These are phyloP conservation scores for Caenorhabditis auriculariae DNA, from an alignment of 2,888 invertebrate genomes.

Conservation along the genomic window DNA sequence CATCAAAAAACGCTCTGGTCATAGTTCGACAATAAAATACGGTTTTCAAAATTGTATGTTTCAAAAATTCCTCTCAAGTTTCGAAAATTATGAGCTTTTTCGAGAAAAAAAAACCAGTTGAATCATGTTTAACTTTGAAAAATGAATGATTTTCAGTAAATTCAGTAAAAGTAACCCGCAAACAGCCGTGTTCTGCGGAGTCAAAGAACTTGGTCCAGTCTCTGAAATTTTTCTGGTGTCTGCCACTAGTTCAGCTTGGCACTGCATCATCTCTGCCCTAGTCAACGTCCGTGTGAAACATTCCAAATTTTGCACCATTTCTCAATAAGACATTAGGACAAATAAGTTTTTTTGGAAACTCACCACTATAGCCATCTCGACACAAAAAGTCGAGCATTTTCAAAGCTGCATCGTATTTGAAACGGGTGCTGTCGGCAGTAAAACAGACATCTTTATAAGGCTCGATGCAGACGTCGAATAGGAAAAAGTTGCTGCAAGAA, in stretches of 20 bases:
- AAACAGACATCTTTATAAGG: conserved; percentile 51
- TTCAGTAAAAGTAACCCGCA: conserved; percentile 48
- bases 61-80: too few species aligned
- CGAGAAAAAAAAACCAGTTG: too few species aligned
- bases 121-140: too few species aligned
- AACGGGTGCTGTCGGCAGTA: conserved; percentile 33
- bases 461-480: conserved; percentile 52
- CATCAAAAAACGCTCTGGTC: too few species aligned
- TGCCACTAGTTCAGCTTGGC: conserved; percentile 48
- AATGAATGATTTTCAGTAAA: too few species aligned
- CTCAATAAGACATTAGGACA: conserved; percentile 17
- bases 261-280: conserved; percentile 56
- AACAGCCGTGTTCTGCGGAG: conserved; percentile 33
- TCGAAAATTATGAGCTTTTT: too few species aligned
- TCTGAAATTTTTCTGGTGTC: conserved; percentile 42
- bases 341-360: neutral
- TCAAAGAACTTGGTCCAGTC: conserved; percentile 8
- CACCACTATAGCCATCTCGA: conserved; percentile 50
- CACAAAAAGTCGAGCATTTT: conserved; percentile 50
- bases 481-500: conserved; percentile 42
- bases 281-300: conserved; percentile 52
- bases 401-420: conserved; percentile 45
- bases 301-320: conserved; percentile 51
- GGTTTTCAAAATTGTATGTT: too few species aligned
- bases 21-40: too few species aligned